phyloP scores from a whole-genome alignment of 37 sponge, comb jelly and placozoan species.

The Cladorhizidae sp. region DNA sequence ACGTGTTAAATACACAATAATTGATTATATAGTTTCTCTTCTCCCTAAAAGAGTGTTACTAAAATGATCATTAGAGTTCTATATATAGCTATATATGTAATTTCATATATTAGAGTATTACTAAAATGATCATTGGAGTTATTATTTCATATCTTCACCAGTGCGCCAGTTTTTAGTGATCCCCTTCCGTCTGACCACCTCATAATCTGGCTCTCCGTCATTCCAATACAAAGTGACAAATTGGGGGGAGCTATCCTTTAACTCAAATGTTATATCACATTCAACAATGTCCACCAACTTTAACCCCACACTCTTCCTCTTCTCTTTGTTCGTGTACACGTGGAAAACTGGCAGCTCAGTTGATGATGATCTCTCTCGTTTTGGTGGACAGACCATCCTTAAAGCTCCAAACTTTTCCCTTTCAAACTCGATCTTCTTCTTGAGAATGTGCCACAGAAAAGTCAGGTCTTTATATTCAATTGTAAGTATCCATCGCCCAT shows the following conservation, averaged over 20 bases:
- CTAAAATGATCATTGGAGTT: no score
- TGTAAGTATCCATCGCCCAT: neutral
- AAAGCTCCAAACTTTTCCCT: neutral
- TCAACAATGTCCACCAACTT: conserved; percentile 39
- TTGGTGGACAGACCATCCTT: conserved; percentile 4
- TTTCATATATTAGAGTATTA: no score
- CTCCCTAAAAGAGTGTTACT: no score
- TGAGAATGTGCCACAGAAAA: neutral
- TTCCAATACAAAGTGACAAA: conserved; percentile 9
- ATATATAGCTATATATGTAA: no score
- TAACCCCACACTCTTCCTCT: conserved; percentile 41
- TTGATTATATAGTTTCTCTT: no score
- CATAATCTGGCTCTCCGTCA: conserved; percentile 1
- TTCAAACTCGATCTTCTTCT: neutral
- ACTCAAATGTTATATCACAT: conserved; percentile 35
- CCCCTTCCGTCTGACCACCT: neutral
- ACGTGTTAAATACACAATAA: no score
- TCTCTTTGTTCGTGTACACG: conserved; percentile 49
- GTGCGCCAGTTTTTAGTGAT: no score
- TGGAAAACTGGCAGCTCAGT: conserved; percentile 28
- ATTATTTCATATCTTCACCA: no score
- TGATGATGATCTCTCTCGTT: neutral
- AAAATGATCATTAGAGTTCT: no score
- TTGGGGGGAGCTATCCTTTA: conserved; percentile 18
- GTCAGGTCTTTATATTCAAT: conserved; percentile 6